These are phyloP conservation scores for Anneissia japonica DNA, from an alignment of 35 echinoderm and acorn worm species.

Conservation along the genomic window DNA sequence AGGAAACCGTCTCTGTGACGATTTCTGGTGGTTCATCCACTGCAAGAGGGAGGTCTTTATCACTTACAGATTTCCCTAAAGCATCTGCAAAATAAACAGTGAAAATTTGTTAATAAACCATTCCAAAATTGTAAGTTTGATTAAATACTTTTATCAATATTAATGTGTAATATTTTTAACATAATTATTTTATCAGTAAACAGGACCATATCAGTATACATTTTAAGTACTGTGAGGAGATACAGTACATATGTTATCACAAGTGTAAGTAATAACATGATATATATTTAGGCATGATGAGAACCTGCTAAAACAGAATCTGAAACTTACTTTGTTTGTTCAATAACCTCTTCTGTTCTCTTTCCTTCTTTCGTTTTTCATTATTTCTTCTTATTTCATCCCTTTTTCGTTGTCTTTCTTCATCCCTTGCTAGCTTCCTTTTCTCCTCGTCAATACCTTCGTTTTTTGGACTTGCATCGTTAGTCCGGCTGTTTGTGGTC, in stretches of 20 bases:
- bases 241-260: too few relatives aligned
- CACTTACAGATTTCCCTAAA: background rate
- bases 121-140: too few relatives aligned
- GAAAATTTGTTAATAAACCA: background rate
- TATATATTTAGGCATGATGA: background rate
- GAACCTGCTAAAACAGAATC: background rate
- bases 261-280: background rate
- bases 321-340: slow-evolving; percentile 29
- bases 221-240: too few relatives aligned
- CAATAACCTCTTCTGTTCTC: slow-evolving; percentile 54
- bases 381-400: slow-evolving; percentile 81
- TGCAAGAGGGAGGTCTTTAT: background rate
- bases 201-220: too few relatives aligned
- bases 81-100: background rate
- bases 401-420: slow-evolving; percentile 52
- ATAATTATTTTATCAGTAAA: too few relatives aligned
- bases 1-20: slow-evolving; percentile 4
- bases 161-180: too few relatives aligned
- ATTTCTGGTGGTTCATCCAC: background rate
- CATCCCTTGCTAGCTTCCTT: slow-evolving; percentile 3
- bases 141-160: too few relatives aligned
- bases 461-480: background rate
- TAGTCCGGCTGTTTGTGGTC: background rate
- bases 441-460: background rate
- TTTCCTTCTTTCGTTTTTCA: slow-evolving; percentile 61